Evolutionary conservation across 2,113 vertebrate genomes (phyloP).

Genomic region (Accipiter virgatus): DNA sequence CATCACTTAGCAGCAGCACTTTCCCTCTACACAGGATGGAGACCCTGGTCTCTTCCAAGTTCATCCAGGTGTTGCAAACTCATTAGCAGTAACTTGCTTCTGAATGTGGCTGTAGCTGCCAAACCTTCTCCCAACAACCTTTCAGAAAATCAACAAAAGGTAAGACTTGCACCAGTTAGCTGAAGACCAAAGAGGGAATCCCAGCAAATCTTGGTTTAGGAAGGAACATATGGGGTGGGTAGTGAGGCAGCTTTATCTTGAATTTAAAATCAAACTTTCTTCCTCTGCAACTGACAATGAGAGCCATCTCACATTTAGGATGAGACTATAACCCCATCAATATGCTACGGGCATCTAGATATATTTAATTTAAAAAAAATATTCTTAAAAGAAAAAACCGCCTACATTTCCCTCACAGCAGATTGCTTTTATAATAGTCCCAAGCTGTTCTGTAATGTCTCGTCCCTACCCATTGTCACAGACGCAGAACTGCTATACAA

Average conservation of each 20-base stretch:
- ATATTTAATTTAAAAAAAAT: not conserved
- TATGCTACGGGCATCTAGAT: not conserved
- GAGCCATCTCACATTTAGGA: not conserved
- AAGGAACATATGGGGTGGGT: not conserved
- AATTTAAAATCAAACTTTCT: not conserved
- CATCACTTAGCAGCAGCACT: not conserved
- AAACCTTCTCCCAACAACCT: not conserved
- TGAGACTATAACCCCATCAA: not conserved
- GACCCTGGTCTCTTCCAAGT: not conserved
- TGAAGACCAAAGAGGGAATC: not conserved
- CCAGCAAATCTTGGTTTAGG: not conserved
- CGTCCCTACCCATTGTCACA: not conserved
- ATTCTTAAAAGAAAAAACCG: not conserved
- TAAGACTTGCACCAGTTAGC: not conserved
- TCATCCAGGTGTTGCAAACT: not conserved
- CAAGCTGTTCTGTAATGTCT: not conserved
- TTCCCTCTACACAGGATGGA: not conserved
- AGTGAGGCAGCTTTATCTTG: not conserved
- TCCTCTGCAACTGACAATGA: not conserved
- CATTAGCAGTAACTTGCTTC: not conserved
- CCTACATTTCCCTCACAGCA: not conserved
- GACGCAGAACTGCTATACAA: not conserved
- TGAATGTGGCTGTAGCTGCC: not conserved
- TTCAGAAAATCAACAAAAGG: not conserved
- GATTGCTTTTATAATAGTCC: not conserved